Evolutionary conservation across 2,888 invertebrate genomes (phyloP).

Genomic region (Luperina nickerlii): DNA sequence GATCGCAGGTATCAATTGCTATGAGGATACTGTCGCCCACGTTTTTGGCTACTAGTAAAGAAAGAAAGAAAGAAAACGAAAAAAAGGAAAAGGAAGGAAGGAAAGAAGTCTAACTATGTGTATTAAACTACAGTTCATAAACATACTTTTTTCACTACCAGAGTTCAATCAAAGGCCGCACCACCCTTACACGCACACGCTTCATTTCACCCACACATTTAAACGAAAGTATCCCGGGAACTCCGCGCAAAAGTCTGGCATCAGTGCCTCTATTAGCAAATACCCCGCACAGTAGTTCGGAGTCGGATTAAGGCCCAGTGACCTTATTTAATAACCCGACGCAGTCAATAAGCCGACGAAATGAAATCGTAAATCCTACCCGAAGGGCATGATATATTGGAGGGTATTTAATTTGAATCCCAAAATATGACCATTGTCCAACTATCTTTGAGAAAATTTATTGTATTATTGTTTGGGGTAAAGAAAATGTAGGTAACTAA

Average conservation of each 20-base stretch:
- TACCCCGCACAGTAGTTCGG: slow-evolving; percentile 60
- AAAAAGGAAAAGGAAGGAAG: too few relatives aligned
- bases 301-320: slow-evolving; percentile 66
- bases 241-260: slow-evolving; percentile 36
- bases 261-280: slow-evolving; percentile 62
- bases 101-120: not conserved
- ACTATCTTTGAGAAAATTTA: slow-evolving; percentile 52
- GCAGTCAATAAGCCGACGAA: slow-evolving; percentile 74
- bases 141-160: not conserved
- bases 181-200: not conserved
- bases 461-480: slow-evolving; percentile 32
- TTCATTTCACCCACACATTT: slow-evolving; percentile 19
- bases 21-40: not conserved
- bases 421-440: slow-evolving; percentile 61
- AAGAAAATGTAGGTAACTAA: not conserved
- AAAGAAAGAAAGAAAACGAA: too few relatives aligned
- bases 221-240: slow-evolving; percentile 12
- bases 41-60: too few relatives aligned
- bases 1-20: not conserved
- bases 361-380: slow-evolving; percentile 72
- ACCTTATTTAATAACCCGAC: slow-evolving; percentile 73
- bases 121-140: not conserved
- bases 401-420: slow-evolving; percentile 65
- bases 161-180: not conserved
- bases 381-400: slow-evolving; percentile 67